A percentile compares a stretch with the other conserved stretches of the same genome.
Evolutionary conservation across 2,888 invertebrate species (phyloP).

Genomic region (Autographa pulchrina): DNA sequence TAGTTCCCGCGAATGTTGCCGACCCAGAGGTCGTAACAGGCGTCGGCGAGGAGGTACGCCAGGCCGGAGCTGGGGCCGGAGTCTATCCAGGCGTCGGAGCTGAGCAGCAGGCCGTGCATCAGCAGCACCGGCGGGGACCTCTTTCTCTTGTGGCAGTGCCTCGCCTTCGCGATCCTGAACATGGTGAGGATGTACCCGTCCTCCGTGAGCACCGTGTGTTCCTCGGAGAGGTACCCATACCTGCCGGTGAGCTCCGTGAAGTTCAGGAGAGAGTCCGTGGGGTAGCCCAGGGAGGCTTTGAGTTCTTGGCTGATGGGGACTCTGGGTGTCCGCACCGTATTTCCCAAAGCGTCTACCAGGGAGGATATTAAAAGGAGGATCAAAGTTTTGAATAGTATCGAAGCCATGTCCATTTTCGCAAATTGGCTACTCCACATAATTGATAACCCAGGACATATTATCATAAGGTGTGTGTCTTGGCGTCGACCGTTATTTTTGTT

Average conservation of each 20-base stretch:
- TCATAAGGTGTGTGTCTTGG: neutral
- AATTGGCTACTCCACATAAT: neutral
- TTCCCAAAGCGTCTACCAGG: constrained; percentile 48
- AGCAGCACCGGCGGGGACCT: constrained; percentile 72
- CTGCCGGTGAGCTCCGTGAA: constrained; percentile 67
- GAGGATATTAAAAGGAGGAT: constrained; percentile 56
- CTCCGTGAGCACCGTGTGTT: constrained; percentile 73
- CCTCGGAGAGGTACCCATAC: constrained; percentile 72
- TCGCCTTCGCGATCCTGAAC: constrained; percentile 69
- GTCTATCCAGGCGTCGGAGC: constrained; percentile 76
- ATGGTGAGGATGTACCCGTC: constrained; percentile 77
- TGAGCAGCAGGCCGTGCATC: constrained; percentile 78
- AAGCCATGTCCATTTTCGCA: constrained; percentile 62
- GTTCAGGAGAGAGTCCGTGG: constrained; percentile 63
- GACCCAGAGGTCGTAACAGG: constrained; percentile 65
- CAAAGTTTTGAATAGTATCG: constrained; percentile 62
- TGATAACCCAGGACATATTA: too few species aligned
- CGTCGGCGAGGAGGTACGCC: constrained; percentile 65
- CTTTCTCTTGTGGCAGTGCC: constrained; percentile 58
- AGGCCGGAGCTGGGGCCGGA: constrained; percentile 72
- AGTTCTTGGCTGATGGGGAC: constrained; percentile 58
- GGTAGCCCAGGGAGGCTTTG: constrained; percentile 65
- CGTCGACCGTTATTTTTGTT: neutral
- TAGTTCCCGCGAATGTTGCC: constrained; percentile 75
- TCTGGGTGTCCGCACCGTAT: constrained; percentile 51